Evolutionary conservation across 2,113 vertebrate species (phyloP), one percentile per base, ranked within the genome.

Genomic region (Ceuthmochares aereus): DNA sequence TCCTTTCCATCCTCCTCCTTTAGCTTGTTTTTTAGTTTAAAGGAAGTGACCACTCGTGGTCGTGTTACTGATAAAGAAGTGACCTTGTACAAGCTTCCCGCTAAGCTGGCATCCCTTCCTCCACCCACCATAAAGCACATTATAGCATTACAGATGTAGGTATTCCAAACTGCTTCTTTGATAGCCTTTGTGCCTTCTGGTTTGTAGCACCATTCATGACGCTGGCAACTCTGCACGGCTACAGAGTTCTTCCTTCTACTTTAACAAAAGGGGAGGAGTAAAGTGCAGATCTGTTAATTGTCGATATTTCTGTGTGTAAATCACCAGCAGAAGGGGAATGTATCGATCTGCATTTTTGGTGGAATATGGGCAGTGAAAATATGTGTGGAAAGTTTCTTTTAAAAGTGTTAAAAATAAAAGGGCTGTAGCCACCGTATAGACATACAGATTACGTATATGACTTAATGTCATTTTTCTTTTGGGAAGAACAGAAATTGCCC

Each of bases 141-240:
- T 64, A 0, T 29, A 90, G 96, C 95, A 96, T 97, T 97, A 97
- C 96, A 97, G 96, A 97, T 97, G 96, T 96, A 96, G 96, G 95
- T 85, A 97, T 97, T 97, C 96, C 89, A n/a, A 52, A 81, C n/a
- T 78, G 42, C 91, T 94, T 15, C 93, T 47, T 45, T 34, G n/a
- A 36, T 9, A 42, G 56, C 68, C 64, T n/a, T 43, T 67, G 55
- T 78, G 75, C 74, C 79, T 75, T 69, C 79, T 90, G 92, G 37
- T 94, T 84, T 52, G 26, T 81, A 86, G 94, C 87, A 84, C 94
- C 87, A 91, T 97, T 97, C 97, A 97, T 98, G 97, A 97, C 51
- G 97, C 97, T 97, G 97, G 96, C 96, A 96, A 97, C 87, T 96
- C 91, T 86, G 92, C 32, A 7, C 13, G 88, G 56, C 64, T 89